Percentiles rank a stretch among this genome's conserved stretches.
phyloP scores from a whole-genome alignment of 2,888 invertebrate genomes.

The Tipula confusa region DNA sequence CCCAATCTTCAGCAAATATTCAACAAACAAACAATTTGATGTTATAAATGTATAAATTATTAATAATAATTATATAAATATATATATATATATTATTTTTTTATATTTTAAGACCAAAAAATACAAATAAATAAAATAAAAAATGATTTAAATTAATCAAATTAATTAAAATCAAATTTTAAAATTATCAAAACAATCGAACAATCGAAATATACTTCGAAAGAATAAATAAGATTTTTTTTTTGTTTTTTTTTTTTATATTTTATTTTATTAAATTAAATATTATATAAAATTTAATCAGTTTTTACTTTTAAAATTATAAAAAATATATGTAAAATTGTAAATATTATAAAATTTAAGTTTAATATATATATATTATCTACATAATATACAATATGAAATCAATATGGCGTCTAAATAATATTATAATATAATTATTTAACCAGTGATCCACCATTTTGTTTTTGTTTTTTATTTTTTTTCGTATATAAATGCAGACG shows the following conservation, averaged over 20 bases:
- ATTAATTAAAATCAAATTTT: neutral
- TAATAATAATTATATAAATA: neutral
- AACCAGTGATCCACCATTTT: conserved; percentile 25
- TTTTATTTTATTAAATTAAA: too few species aligned
- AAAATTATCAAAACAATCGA: conserved; percentile 20
- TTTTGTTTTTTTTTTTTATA: too few species aligned
- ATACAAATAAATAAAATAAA: neutral
- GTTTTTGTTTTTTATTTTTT: neutral
- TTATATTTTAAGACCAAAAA: conserved; percentile 4
- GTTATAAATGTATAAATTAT: conserved; percentile 25
- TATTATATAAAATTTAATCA: neutral
- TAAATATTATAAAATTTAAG: neutral
- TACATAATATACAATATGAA: neutral
- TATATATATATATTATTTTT: neutral
- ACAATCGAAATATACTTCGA: neutral
- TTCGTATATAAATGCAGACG: neutral
- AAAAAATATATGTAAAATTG: conserved; percentile 17
- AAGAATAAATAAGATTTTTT: neutral
- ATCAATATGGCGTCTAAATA: neutral
- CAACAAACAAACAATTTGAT: neutral
- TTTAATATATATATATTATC: neutral
- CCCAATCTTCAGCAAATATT: neutral
- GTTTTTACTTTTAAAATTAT: neutral
- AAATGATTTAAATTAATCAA: neutral
- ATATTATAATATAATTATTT: neutral